Percentiles rank a stretch among this genome's conserved stretches.
These are phyloP conservation scores for Yponomeuta sedellus DNA, from an alignment of 2,888 invertebrate species.

Conservation along the genomic window DNA sequence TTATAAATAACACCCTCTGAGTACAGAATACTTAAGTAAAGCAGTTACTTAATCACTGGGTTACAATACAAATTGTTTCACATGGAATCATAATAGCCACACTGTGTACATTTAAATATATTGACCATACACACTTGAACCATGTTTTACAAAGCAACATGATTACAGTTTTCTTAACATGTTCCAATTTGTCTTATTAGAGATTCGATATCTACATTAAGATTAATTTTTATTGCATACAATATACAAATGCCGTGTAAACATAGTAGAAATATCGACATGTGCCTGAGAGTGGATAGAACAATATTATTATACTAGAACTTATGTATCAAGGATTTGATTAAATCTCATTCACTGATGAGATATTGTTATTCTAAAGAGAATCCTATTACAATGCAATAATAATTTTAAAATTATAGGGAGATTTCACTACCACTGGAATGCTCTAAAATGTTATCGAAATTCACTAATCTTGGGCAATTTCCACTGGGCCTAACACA, in stretches of 20 bases:
- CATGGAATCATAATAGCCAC: conserved; percentile 1
- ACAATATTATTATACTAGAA: conserved; percentile 20
- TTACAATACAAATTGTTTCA: conserved; percentile 5
- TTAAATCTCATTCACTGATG: conserved; percentile 42
- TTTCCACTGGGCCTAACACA: neutral
- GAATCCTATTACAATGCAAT: conserved; percentile 30
- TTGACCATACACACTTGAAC: conserved; percentile 1
- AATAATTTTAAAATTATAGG: conserved; percentile 30
- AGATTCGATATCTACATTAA: conserved; percentile 12
- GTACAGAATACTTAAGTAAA: conserved; percentile 40
- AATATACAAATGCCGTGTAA: conserved; percentile 7
- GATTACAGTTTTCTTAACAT: neutral
- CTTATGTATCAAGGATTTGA: conserved; percentile 15
- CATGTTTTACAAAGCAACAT: conserved; percentile 3
- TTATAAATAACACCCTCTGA: conserved; percentile 26
- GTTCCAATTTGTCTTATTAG: conserved; percentile 11
- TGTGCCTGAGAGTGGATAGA: conserved; percentile 11
- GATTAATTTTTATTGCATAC: conserved; percentile 5
- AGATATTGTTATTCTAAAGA: conserved; percentile 26
- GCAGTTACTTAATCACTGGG: conserved; percentile 29
- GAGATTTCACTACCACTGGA: conserved; percentile 51
- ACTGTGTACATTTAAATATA: conserved; percentile 1
- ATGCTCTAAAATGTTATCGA: conserved; percentile 52
- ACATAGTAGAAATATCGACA: neutral
- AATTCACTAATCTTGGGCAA: conserved; percentile 19